Conservation (phyloP, 2,888 invertebrate genomes). For the Glyphotaelius pellucidus region DNA sequence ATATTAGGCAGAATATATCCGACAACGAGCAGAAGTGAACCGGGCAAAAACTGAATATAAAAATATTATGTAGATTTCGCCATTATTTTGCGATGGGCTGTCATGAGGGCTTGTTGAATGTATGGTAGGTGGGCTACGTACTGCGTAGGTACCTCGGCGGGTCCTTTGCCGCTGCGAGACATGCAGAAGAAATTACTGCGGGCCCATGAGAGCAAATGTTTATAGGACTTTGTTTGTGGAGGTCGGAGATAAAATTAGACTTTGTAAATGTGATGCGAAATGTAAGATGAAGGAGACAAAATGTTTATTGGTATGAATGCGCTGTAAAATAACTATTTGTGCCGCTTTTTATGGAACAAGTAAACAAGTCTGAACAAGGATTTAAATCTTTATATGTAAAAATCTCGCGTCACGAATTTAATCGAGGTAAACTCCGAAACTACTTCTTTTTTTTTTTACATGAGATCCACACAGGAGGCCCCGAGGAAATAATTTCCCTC, state of each 20-base stretch:
- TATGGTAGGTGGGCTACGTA: conserved; percentile 16
- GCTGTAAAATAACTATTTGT: background rate
- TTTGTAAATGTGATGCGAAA: background rate
- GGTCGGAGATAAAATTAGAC: background rate
- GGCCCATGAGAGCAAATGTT: background rate
- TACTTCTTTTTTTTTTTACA: no score
- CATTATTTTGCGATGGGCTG: conserved; percentile 46
- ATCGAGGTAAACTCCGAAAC: no score
- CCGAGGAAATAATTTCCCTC: no score
- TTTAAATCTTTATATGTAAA: no score
- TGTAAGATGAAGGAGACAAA: background rate
- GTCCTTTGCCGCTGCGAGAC: conserved; percentile 15
- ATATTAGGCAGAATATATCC: conserved; percentile 33
- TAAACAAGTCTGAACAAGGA: background rate
- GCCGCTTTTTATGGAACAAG: background rate
- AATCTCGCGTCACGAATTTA: no score
- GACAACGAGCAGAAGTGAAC: conserved; percentile 23
- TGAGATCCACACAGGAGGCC: no score
- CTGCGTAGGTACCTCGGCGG: background rate
- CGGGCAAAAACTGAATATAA: conserved; percentile 41
- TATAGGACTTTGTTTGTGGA: background rate
- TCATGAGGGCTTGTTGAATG: conserved; percentile 41
- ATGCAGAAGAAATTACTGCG: background rate
- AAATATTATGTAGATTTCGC: conserved; percentile 48
- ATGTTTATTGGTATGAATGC: background rate